Conservation (phyloP, 2,888 invertebrate species). For the Brachypterus glaber region DNA sequence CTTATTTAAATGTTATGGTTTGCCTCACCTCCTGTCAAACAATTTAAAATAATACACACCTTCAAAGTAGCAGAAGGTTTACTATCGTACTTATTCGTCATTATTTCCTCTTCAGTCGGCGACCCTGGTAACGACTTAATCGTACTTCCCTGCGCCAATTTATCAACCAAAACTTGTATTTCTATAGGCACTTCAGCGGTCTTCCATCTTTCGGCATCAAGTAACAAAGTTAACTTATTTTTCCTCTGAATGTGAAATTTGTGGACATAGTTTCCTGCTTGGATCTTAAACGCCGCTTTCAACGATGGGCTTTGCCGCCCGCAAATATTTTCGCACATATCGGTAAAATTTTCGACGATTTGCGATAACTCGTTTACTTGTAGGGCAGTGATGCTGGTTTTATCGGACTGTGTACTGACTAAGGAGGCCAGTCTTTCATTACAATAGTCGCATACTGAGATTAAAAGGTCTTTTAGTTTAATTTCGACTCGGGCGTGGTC, state of each 20-base stretch:
- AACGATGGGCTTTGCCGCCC: constrained; percentile 69
- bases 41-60: too few species aligned
- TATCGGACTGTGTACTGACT: constrained; percentile 66
- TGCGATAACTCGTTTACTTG: constrained; percentile 70
- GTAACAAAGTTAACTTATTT: constrained; percentile 68
- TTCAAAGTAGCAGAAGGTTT: constrained; percentile 44
- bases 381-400: constrained; percentile 60
- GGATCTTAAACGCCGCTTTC: constrained; percentile 71
- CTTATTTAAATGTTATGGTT: too few species aligned
- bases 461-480: constrained; percentile 67
- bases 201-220: constrained; percentile 92
- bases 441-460: constrained; percentile 81
- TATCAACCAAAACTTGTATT: constrained; percentile 71
- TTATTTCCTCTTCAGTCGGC: constrained; percentile 37
- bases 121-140: constrained; percentile 35
- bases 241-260: constrained; percentile 85
- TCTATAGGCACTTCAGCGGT: constrained; percentile 83
- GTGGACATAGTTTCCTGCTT: constrained; percentile 85
- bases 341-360: constrained; percentile 70
- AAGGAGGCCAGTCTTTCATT: constrained; percentile 88
- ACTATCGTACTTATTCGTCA: constrained; percentile 36
- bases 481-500: constrained; percentile 61
- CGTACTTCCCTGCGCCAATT: constrained; percentile 47
- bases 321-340: constrained; percentile 61
- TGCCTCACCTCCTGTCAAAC: too few species aligned